Percentiles rank a stretch among this genome's conserved stretches.
These are phyloP conservation scores for Benitochromis conjunctus DNA, from an alignment of 2,113 vertebrate species.

Conservation along the genomic window DNA sequence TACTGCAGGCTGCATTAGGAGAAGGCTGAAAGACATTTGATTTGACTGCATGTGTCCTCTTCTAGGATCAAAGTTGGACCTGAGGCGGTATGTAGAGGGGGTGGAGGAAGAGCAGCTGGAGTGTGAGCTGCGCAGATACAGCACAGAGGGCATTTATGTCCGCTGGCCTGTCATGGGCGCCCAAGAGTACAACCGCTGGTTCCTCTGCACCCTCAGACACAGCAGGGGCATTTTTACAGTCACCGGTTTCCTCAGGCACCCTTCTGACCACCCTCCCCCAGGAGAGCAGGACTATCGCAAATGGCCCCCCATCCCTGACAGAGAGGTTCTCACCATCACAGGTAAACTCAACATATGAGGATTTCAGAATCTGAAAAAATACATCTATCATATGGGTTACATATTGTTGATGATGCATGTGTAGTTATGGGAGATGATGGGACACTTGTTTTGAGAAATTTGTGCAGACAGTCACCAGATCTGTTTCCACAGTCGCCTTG, in stretches of 20 bases:
- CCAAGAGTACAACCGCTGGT: conserved; percentile 62
- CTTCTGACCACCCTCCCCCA: conserved; percentile 7
- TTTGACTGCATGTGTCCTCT: background rate
- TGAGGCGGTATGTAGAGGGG: conserved; percentile 42
- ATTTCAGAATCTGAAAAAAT: background rate
- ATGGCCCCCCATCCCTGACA: conserved; percentile 47
- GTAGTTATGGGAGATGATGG: background rate
- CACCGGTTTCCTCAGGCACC: conserved; percentile 65
- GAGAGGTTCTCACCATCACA: conserved; percentile 46
- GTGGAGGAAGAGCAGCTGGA: conserved; percentile 35
- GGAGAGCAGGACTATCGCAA: conserved; percentile 9
- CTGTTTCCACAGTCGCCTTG: conserved; percentile 62
- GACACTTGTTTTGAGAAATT: background rate
- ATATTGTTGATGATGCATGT: background rate
- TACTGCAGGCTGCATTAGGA: background rate
- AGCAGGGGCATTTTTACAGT: conserved; percentile 31
- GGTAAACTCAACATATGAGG: conserved; percentile 48
- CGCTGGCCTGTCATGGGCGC: conserved; percentile 64
- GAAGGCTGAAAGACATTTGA: background rate
- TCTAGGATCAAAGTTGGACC: conserved; percentile 64
- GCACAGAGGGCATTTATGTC: conserved; percentile 49
- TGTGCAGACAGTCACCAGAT: background rate
- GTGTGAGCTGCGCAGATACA: conserved; percentile 71
- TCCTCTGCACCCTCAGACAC: conserved; percentile 62
- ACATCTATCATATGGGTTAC: background rate